Evolutionary conservation across 2,888 invertebrate species (phyloP).

Genomic region (Lobophora halterata): DNA sequence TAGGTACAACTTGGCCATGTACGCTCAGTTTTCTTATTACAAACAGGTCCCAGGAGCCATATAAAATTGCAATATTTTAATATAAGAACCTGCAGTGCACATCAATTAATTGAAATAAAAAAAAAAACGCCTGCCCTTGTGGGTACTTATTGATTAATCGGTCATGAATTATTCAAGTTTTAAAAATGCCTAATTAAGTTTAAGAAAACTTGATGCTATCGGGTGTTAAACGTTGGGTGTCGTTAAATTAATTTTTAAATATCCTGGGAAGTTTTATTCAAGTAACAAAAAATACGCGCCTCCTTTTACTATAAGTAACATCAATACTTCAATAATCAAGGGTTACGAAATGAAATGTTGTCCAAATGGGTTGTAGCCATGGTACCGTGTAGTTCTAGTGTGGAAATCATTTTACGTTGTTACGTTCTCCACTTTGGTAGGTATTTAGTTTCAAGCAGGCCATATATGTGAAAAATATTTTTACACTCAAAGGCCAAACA

Average conservation of each 20-base stretch:
- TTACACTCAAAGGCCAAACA: too few species aligned
- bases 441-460: too few species aligned
- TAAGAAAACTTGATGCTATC: conserved; percentile 1
- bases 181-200: conserved; percentile 2
- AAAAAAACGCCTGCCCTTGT: conserved; percentile 42
- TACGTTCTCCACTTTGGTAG: too few species aligned
- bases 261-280: too few species aligned
- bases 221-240: background rate
- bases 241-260: background rate
- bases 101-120: conserved; percentile 64
- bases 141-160: conserved; percentile 50
- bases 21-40: conserved; percentile 52
- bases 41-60: conserved; percentile 63
- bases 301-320: too few species aligned
- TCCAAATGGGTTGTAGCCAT: too few species aligned
- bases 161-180: conserved; percentile 54
- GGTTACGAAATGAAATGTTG: too few species aligned
- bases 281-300: too few species aligned
- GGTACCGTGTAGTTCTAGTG: too few species aligned
- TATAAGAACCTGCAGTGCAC: conserved; percentile 61
- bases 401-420: too few species aligned
- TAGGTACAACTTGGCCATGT: conserved; percentile 39
- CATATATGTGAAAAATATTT: too few species aligned
- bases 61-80: conserved; percentile 73
- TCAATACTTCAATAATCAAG: too few species aligned